These are phyloP conservation scores for Zaprionus davidi DNA, from an alignment of 1,140 invertebrate species.

Conservation along the genomic window DNA sequence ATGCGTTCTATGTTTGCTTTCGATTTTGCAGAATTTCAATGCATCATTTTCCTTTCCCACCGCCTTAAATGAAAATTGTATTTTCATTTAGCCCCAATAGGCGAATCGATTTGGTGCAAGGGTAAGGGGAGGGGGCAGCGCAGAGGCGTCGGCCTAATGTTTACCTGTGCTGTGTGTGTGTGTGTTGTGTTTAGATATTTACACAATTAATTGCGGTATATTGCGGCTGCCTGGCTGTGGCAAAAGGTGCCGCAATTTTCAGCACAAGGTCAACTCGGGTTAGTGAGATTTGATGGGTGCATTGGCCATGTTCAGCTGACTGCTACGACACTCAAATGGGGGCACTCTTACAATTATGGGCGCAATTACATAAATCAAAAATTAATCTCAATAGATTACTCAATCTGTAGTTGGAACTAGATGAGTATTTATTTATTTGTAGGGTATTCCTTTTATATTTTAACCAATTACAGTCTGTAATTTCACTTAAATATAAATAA, in stretches of 20 bases:
- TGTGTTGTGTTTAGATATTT: slow-evolving; percentile 50
- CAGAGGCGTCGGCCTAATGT: not conserved
- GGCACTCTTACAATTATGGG: not conserved
- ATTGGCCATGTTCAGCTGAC: slow-evolving; percentile 20
- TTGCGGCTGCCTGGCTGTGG: not conserved
- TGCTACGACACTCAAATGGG: slow-evolving; percentile 1
- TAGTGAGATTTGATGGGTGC: slow-evolving; percentile 3
- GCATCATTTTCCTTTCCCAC: slow-evolving; percentile 44
- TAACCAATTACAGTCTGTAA: not conserved
- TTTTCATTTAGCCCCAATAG: slow-evolving; percentile 19
- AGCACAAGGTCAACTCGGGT: slow-evolving; percentile 39
- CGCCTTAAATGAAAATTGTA: slow-evolving; percentile 8
- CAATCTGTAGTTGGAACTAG: not conserved
- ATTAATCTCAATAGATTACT: not conserved
- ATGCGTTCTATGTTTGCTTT: slow-evolving; percentile 15
- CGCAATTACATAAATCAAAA: not conserved
- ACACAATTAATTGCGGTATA: slow-evolving; percentile 53
- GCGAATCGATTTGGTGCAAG: not conserved
- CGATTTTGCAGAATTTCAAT: slow-evolving; percentile 27
- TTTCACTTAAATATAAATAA: no score
- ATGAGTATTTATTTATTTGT: not conserved
- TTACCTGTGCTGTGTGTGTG: slow-evolving; percentile 13
- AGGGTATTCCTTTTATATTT: not conserved
- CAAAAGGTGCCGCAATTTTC: slow-evolving; percentile 40
- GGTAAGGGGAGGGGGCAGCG: not conserved